These are phyloP conservation scores for Salpingus planirostris DNA, from an alignment of 2,888 invertebrate genomes.

Conservation along the genomic window DNA sequence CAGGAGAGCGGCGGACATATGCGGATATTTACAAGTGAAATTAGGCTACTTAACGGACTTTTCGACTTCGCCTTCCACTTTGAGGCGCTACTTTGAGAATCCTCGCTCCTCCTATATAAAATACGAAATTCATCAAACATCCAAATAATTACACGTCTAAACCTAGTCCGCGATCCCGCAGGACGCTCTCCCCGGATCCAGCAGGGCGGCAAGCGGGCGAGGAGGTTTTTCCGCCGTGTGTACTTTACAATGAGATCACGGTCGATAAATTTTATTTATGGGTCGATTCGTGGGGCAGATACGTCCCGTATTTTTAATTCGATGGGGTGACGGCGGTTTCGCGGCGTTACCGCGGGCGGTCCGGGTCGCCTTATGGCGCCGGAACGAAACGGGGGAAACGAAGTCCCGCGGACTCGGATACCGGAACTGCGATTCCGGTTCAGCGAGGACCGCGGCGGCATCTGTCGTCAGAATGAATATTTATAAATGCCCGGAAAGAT, in stretches of 20 bases:
- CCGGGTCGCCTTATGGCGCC: conserved; percentile 31
- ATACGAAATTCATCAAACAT: too few species aligned
- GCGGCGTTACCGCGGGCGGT: not conserved
- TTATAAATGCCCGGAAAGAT: conserved; percentile 31
- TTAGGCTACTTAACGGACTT: conserved; percentile 36
- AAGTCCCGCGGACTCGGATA: conserved; percentile 34
- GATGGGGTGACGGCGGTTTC: conserved; percentile 6
- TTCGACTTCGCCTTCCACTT: too few species aligned
- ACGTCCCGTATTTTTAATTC: conserved; percentile 37
- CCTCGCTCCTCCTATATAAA: too few species aligned
- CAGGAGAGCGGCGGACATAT: conserved; percentile 29
- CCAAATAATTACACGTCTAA: too few species aligned
- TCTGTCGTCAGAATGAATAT: conserved; percentile 36
- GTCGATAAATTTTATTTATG: conserved; percentile 29
- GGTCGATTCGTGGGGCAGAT: conserved; percentile 27
- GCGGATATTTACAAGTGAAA: conserved; percentile 41
- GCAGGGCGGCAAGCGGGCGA: too few species aligned
- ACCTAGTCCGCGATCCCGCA: too few species aligned
- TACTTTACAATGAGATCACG: conserved; percentile 28
- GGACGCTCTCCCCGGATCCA: too few species aligned
- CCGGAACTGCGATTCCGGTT: conserved; percentile 43
- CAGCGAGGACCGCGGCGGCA: conserved; percentile 31
- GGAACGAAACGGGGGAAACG: conserved; percentile 26
- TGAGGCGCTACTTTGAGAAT: too few species aligned
- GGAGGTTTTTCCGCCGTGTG: too few species aligned